Conservation (phyloP, 2,113 vertebrate genomes). For the Eira barbara region DNA sequence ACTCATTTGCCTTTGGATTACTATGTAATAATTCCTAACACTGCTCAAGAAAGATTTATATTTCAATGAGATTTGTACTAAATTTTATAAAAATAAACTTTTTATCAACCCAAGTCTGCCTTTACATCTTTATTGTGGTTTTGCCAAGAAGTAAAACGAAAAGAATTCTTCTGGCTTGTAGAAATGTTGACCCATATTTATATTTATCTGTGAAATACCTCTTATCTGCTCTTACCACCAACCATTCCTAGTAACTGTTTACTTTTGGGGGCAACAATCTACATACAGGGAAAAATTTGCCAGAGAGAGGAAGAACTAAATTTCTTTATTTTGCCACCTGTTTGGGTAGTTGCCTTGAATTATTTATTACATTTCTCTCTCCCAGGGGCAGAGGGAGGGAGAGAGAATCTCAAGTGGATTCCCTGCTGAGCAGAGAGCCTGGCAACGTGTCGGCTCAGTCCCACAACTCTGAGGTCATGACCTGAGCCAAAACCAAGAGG, state of each 20-base stretch:
- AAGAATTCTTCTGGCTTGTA: background rate
- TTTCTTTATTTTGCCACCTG: conserved; percentile 12
- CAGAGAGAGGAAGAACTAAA: background rate
- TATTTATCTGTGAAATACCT: background rate
- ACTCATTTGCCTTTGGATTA: conserved; percentile 78
- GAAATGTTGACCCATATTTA: conserved; percentile 21
- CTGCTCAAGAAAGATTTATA: conserved; percentile 81
- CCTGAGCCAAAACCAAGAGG: background rate
- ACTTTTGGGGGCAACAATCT: background rate
- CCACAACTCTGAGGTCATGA: background rate
- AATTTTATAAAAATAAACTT: conserved; percentile 85
- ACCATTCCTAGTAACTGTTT: background rate
- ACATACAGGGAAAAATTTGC: background rate
- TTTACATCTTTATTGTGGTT: conserved; percentile 43
- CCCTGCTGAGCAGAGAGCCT: background rate
- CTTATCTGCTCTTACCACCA: background rate
- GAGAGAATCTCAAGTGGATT: background rate
- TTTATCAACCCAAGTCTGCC: conserved; percentile 45
- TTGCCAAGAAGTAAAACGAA: conserved; percentile 12
- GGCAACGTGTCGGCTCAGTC: background rate
- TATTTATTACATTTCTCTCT: background rate
- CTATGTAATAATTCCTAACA: conserved; percentile 81
- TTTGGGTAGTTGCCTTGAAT: background rate
- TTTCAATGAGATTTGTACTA: conserved; percentile 78
- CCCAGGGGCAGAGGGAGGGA: background rate